These are phyloP conservation scores for Polyommatus icarus DNA, from an alignment of 2,888 invertebrate genomes.

Conservation along the genomic window DNA sequence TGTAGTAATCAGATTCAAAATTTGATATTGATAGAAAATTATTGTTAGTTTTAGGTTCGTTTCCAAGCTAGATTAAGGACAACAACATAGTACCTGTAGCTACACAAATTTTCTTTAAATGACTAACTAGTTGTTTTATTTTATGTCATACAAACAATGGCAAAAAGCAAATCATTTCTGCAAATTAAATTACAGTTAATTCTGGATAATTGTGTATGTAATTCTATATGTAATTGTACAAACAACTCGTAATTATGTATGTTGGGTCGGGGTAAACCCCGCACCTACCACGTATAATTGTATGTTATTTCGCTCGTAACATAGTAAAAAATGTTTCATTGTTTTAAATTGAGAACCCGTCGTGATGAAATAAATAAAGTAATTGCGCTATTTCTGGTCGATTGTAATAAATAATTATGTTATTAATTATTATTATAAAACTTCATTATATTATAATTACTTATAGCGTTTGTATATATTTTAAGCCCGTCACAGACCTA, in stretches of 20 bases:
- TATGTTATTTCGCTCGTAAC: constrained; percentile 8
- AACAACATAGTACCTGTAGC: too few relatives aligned
- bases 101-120: not conserved
- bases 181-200: constrained; percentile 17
- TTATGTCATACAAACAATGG: not conserved
- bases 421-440: too few relatives aligned
- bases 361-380: not conserved
- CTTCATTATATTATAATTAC: too few relatives aligned
- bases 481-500: too few relatives aligned
- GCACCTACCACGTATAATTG: constrained; percentile 2
- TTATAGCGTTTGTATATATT: too few relatives aligned
- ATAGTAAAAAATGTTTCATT: constrained; percentile 16
- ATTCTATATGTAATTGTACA: constrained; percentile 25
- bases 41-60: too few relatives aligned
- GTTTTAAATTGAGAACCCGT: not conserved
- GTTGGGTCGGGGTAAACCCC: constrained; percentile 13
- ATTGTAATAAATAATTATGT: not conserved
- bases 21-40: too few relatives aligned
- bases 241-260: constrained; percentile 26
- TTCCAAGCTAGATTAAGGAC: too few relatives aligned
- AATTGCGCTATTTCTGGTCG: not conserved
- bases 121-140: not conserved
- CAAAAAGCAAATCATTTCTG: not conserved
- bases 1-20: too few relatives aligned
- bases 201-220: constrained; percentile 23